phyloP scores from a whole-genome alignment of 2,888 invertebrate genomes.

The Matsumyia berberina region DNA sequence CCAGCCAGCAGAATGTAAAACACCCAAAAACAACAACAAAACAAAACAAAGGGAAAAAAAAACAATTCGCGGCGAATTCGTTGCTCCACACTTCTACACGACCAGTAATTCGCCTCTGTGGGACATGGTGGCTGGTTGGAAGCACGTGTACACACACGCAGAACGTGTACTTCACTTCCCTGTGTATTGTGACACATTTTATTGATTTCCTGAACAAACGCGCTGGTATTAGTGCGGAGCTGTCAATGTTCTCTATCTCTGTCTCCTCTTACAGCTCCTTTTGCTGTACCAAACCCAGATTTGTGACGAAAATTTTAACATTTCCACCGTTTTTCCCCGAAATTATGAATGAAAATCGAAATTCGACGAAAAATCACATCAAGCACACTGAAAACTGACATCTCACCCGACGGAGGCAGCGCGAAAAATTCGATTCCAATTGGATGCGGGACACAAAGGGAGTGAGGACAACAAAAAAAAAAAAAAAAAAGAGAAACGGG shows the following conservation, averaged over 20 bases:
- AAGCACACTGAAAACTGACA: conserved; percentile 51
- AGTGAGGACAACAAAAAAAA: conserved; percentile 46
- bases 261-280: conserved; percentile 36
- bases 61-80: conserved; percentile 54
- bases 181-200: conserved; percentile 67
- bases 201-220: conserved; percentile 68
- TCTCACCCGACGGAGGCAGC: neutral
- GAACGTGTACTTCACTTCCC: conserved; percentile 29
- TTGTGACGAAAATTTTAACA: conserved; percentile 31
- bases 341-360: conserved; percentile 60
- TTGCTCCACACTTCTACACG: neutral
- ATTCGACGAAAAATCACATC: conserved; percentile 1
- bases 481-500: conserved; percentile 52
- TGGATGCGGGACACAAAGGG: conserved; percentile 67
- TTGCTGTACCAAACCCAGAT: conserved; percentile 65
- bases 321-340: conserved; percentile 22
- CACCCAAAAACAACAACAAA: conserved; percentile 46
- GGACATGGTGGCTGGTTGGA: conserved; percentile 59
- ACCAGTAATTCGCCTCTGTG: conserved; percentile 49
- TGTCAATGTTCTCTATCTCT: conserved; percentile 65
- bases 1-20: conserved; percentile 48
- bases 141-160: conserved; percentile 67
- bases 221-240: conserved; percentile 46
- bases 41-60: conserved; percentile 70
- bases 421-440: conserved; percentile 27